Conservation (phyloP, 2,797 vertebrate species). For the Silurus lanzhouensis region DNA sequence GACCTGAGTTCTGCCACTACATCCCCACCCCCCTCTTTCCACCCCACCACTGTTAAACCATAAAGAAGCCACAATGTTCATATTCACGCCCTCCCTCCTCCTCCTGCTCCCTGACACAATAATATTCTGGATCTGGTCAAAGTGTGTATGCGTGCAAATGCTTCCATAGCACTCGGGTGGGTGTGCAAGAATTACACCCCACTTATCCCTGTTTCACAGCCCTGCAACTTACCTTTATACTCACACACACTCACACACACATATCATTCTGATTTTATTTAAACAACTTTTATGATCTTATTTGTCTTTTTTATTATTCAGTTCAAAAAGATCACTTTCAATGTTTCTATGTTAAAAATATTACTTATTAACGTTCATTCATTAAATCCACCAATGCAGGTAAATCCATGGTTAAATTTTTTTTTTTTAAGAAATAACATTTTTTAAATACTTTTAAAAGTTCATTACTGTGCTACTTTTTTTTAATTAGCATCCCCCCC, state of each 20-base stretch:
- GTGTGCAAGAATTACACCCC: constrained; percentile 5
- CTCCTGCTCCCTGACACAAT: constrained; percentile 63
- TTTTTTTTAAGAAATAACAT: too few relatives aligned
- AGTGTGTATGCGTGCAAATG: constrained; percentile 66
- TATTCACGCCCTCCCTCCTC: constrained; percentile 46
- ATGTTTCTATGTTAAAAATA: background rate
- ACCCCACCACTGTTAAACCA: constrained; percentile 74
- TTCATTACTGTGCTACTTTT: background rate
- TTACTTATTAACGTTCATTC: too few relatives aligned
- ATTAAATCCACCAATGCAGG: too few relatives aligned
- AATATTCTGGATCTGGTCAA: constrained; percentile 79
- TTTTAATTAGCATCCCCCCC: background rate
- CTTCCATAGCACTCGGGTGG: background rate
- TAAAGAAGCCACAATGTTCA: constrained; percentile 72
- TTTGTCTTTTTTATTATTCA: background rate
- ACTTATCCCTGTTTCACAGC: background rate
- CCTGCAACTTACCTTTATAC: background rate
- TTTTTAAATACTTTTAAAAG: too few relatives aligned
- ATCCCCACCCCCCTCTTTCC: constrained; percentile 59
- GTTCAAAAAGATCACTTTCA: background rate
- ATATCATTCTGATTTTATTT: background rate
- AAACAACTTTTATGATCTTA: background rate
- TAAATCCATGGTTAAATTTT: too few relatives aligned
- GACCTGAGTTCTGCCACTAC: constrained; percentile 60
- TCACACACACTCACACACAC: background rate